A percentile compares a stretch with the other conserved stretches of the same genome.
phyloP scores from a whole-genome alignment of 2,113 vertebrate genomes.

The Sminthopsis crassicaudata region DNA sequence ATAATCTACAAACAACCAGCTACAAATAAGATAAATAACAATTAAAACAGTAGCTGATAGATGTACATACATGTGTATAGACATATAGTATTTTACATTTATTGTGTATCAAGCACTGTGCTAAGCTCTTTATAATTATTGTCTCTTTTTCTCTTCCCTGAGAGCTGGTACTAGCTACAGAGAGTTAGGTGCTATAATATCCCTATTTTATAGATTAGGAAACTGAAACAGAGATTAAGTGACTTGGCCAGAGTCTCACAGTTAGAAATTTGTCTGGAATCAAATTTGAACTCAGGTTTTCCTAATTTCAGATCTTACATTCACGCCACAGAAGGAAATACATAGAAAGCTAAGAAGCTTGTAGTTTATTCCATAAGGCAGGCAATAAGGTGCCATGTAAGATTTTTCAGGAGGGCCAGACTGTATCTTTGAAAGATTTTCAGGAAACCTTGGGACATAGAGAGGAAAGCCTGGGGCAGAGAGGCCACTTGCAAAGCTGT shows the following conservation, averaged over 20 bases:
- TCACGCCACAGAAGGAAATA: not conserved
- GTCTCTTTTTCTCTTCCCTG: not conserved
- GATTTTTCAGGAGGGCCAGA: not conserved
- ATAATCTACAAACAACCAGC: not conserved
- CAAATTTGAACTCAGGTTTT: not conserved
- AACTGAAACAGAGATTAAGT: not conserved
- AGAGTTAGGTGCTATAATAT: not conserved
- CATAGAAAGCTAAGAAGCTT: not conserved
- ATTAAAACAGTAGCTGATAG: too few relatives aligned
- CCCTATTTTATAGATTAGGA: not conserved
- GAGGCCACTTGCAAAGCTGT: not conserved
- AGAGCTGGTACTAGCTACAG: not conserved
- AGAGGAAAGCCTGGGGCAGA: not conserved
- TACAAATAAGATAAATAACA: too few relatives aligned
- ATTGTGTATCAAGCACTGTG: not conserved
- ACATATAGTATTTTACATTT: not conserved
- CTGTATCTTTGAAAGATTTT: not conserved
- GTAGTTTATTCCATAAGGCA: not conserved
- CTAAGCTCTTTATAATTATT: not conserved
- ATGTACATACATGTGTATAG: too few relatives aligned
- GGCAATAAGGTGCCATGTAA: not conserved
- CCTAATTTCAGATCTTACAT: not conserved
- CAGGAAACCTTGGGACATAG: not conserved
- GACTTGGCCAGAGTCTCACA: not conserved
- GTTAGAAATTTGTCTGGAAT: not conserved